Evolutionary conservation across 2,888 invertebrate species (phyloP).

Genomic region (Diaphora mendica): DNA sequence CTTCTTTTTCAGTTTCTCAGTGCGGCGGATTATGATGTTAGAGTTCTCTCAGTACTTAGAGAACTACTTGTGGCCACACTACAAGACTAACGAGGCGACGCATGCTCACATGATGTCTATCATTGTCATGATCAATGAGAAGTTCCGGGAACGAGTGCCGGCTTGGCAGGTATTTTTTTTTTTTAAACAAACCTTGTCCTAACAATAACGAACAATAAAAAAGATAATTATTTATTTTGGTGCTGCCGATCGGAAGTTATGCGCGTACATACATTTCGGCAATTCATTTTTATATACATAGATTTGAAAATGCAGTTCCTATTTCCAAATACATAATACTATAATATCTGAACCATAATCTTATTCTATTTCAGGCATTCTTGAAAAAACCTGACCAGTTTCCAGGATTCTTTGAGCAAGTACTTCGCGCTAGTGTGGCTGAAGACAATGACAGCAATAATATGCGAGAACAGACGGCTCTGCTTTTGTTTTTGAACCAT

Average conservation of each 20-base stretch:
- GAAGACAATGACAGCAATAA: conserved; percentile 78
- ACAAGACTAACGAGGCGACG: conserved; percentile 90
- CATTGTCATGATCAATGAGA: conserved; percentile 99
- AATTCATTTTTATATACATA: too few relatives aligned
- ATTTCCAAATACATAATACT: not conserved
- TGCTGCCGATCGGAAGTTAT: too few relatives aligned
- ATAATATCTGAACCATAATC: not conserved
- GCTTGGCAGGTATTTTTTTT: conserved; percentile 99
- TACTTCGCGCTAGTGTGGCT: conserved; percentile 90
- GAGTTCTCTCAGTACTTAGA: conserved; percentile 99
- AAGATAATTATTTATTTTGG: too few relatives aligned
- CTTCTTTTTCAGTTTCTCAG: conserved; percentile 87
- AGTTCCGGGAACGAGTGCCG: conserved; percentile 97
- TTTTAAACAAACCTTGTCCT: too few relatives aligned
- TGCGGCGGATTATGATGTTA: conserved; percentile 96
- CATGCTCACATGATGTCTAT: conserved; percentile 98
- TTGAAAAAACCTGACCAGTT: conserved; percentile 92
- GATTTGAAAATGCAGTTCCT: not conserved
- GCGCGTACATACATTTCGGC: too few relatives aligned
- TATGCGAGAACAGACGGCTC: conserved; percentile 93
- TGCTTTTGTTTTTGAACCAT: conserved; percentile 96
- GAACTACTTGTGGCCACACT: conserved; percentile 98
- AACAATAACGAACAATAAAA: too few relatives aligned
- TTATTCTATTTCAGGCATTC: conserved; percentile 87
- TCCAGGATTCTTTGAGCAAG: conserved; percentile 93